phyloP scores from a whole-genome alignment of 1,140 invertebrate genomes.

The Drosophila nasuta region DNA sequence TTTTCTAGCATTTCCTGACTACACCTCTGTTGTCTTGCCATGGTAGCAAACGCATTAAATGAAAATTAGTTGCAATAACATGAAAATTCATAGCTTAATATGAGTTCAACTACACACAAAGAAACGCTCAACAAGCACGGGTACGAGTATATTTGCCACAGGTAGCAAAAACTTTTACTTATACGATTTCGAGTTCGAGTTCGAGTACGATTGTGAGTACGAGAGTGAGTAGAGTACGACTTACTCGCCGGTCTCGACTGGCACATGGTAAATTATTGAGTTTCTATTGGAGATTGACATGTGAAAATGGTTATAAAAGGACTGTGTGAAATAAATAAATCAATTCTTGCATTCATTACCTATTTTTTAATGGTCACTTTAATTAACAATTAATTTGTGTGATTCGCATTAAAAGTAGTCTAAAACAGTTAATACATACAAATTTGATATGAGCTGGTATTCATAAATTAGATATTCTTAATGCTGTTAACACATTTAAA shows the following conservation, averaged over 20 bases:
- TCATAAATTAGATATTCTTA: no score
- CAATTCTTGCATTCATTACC: constrained; percentile 61
- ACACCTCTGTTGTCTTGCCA: constrained; percentile 20
- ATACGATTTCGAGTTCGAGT: constrained; percentile 12
- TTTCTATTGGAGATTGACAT: constrained; percentile 71
- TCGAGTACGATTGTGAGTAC: background rate
- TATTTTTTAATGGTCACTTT: constrained; percentile 16
- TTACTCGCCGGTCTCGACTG: constrained; percentile 30
- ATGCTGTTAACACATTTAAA: no score
- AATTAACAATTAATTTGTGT: constrained; percentile 44
- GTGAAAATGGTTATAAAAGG: constrained; percentile 77
- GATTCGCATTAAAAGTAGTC: constrained; percentile 1
- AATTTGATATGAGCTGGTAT: background rate
- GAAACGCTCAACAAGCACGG: background rate
- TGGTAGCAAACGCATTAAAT: constrained; percentile 55
- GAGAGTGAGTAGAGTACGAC: constrained; percentile 18
- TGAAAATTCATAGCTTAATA: constrained; percentile 82
- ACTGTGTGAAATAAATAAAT: constrained; percentile 71
- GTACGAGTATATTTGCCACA: constrained; percentile 31
- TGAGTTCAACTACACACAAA: constrained; percentile 42
- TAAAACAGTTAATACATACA: background rate
- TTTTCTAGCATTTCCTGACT: background rate
- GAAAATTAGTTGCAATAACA: constrained; percentile 80
- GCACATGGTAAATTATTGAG: constrained; percentile 54
- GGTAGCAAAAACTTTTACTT: constrained; percentile 62